Evolutionary conservation across 2,888 invertebrate genomes (phyloP).

Genomic region (Cantharis lateralis): DNA sequence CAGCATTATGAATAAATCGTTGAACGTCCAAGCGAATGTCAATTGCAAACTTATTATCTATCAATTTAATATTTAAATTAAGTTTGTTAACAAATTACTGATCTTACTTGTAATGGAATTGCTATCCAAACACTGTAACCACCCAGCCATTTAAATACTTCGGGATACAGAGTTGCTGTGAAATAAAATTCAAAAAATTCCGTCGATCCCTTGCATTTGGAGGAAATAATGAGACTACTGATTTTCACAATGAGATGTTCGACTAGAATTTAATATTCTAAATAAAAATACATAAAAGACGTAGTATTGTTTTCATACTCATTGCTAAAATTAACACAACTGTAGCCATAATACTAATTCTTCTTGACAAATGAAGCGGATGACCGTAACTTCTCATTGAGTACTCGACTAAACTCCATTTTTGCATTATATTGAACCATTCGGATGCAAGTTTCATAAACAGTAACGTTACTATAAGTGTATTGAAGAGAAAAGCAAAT

Average conservation of each 20-base stretch:
- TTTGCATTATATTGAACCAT: constrained; percentile 55
- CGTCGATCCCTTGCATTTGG: neutral
- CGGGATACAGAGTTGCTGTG: neutral
- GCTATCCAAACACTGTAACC: neutral
- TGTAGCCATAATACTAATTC: constrained; percentile 49
- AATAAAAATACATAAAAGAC: neutral
- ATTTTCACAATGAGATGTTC: neutral
- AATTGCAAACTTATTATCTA: neutral
- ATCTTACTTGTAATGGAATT: neutral
- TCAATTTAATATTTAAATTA: neutral
- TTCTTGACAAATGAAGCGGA: constrained; percentile 38
- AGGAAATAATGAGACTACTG: neutral
- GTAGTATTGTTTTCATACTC: constrained; percentile 41
- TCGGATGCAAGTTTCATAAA: constrained; percentile 58
- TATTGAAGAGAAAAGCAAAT: constrained; percentile 62
- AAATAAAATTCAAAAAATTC: neutral
- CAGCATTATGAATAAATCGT: constrained; percentile 74
- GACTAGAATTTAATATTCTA: neutral
- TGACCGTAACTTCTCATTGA: constrained; percentile 46
- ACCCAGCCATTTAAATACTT: neutral
- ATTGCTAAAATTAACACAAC: constrained; percentile 50
- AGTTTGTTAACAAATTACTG: neutral
- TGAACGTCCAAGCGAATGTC: constrained; percentile 75
- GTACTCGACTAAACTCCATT: constrained; percentile 53
- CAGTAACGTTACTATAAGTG: constrained; percentile 58